phyloP scores from a whole-genome alignment of 2,888 invertebrate species.

The Lapara coniferarum region DNA sequence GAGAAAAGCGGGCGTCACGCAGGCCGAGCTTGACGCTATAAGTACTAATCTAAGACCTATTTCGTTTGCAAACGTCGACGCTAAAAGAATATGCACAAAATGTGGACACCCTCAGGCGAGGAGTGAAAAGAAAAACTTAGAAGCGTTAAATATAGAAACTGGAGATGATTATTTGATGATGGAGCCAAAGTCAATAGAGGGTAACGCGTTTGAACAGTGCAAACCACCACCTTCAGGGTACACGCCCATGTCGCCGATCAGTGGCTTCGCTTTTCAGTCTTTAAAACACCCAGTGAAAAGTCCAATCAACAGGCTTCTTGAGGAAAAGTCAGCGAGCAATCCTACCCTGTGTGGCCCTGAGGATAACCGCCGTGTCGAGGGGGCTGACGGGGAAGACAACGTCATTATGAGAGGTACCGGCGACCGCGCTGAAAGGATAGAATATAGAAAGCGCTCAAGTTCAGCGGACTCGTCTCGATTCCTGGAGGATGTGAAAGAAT shows the following conservation, averaged over 20 bases:
- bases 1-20: constrained; percentile 82
- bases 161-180: constrained; percentile 87
- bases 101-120: constrained; percentile 83
- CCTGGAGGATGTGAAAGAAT: constrained; percentile 85
- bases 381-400: constrained; percentile 29
- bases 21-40: constrained; percentile 76
- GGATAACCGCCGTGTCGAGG: constrained; percentile 33
- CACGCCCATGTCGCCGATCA: constrained; percentile 89
- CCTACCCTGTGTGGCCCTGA: constrained; percentile 84
- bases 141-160: constrained; percentile 31
- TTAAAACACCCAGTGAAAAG: constrained; percentile 64
- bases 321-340: constrained; percentile 87
- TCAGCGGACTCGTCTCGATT: constrained; percentile 90
- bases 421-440: constrained; percentile 47
- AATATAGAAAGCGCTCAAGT: constrained; percentile 85
- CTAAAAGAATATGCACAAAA: constrained; percentile 79
- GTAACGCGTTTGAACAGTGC: constrained; percentile 49
- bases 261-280: constrained; percentile 71
- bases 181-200: constrained; percentile 82
- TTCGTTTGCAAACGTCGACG: constrained; percentile 45
- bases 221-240: constrained; percentile 80
- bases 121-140: constrained; percentile 31
- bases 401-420: constrained; percentile 31
- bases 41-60: constrained; percentile 60
- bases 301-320: constrained; percentile 61